Evolutionary conservation across 1,140 invertebrate species (phyloP).

Genomic region (Habropoda laboriosa): DNA sequence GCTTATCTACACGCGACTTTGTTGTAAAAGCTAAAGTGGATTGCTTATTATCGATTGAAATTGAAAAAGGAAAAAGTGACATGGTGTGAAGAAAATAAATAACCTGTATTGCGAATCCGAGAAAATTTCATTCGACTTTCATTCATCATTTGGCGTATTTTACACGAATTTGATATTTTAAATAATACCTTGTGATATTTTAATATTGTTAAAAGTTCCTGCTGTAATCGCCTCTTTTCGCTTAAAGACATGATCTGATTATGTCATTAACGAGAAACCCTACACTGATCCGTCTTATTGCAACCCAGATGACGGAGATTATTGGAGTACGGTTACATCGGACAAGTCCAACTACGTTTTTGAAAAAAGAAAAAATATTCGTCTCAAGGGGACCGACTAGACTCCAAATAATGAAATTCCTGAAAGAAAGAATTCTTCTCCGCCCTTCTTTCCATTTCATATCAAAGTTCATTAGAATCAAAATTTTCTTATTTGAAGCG

Average conservation of each 20-base stretch:
- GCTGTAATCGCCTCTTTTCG: not conserved
- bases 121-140: not conserved
- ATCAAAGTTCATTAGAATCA: no score
- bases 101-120: not conserved
- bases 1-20: not conserved
- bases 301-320: not conserved
- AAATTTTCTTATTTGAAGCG: no score
- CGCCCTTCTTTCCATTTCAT: no score
- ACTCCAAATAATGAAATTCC: no score
- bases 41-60: not conserved
- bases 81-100: not conserved
- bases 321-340: constrained; percentile 18
- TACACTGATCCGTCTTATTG: constrained; percentile 22
- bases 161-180: not conserved
- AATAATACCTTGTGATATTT: not conserved
- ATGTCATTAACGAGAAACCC: constrained; percentile 14
- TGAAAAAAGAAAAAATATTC: not conserved
- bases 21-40: not conserved
- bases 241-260: not conserved
- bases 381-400: no score
- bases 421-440: not conserved
- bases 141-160: not conserved
- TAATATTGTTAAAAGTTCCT: not conserved
- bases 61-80: not conserved
- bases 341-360: not conserved